Evolutionary conservation across 2,888 invertebrate species (phyloP), one percentile per base, ranked within the genome.

Genomic region (Ophion costatus): DNA sequence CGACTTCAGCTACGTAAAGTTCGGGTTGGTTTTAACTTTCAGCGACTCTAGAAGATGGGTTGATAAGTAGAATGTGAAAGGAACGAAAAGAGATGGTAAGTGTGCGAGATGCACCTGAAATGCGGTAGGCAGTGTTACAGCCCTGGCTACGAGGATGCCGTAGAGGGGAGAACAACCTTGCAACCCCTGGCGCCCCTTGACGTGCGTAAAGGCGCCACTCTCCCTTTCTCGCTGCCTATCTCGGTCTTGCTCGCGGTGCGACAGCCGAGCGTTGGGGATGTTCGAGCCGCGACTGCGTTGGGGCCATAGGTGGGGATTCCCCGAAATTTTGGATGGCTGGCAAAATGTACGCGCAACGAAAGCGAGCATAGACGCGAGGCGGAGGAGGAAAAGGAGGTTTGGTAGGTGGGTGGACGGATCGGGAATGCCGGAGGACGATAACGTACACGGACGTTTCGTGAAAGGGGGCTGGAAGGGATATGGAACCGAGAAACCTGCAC

Each of bases 401-500:
- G 76, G 82, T 70, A 38, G 80, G 82, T 64, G 22, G 42, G 74
- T 70, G 76, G 80, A 66, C 70, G 74, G 85, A 75, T 84, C 87
- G 80, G 67, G 86, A 3, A 83, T 83, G 88, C 78, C 87, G 84
- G 85, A 87, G 88, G 81, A 86, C 80, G 82, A 85, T 80, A 87
- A 79, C 71, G 84, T 80, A 79, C 71, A 80, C 84, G 82, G 77
- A 79, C 83, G 76, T 82, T 84, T 82, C 80, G 83, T 79, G 79
- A 69, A 80, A 77, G 83, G 74, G 88, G 88, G 79, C 61, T 75
- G 82, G 80, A 86, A 84, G 83, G 87, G 89, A 87, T 77, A 67
- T 89, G 88, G 88, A 89, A 87, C 89, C 88, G 88, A 89, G 90
- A 88, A 90, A 91, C 92, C 92, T 92, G 92, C 92, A 92, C 92